These are phyloP conservation scores for Ahaetulla prasina DNA, from an alignment of 2,113 vertebrate genomes.

Conservation along the genomic window DNA sequence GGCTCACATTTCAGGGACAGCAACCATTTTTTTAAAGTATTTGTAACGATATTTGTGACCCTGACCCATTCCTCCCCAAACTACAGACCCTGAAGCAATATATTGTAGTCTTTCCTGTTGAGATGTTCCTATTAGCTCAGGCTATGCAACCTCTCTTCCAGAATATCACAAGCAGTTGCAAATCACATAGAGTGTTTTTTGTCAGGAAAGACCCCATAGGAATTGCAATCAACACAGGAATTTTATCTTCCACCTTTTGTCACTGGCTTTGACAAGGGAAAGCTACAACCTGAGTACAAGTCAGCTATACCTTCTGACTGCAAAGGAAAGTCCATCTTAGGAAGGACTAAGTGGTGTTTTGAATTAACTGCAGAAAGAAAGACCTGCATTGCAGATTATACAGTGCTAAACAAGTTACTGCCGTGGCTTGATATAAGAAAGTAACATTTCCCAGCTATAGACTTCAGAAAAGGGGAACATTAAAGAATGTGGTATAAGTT, in stretches of 20 bases:
- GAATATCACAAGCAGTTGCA: not conserved
- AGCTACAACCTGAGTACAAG: not conserved
- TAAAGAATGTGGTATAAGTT: not conserved
- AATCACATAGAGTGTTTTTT: not conserved
- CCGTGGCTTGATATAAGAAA: not conserved
- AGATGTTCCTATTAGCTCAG: not conserved
- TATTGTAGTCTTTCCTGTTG: not conserved
- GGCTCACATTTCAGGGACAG: not conserved
- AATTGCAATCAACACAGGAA: not conserved
- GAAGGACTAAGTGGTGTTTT: not conserved
- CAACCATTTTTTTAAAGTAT: not conserved
- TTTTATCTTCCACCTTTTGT: constrained; percentile 9
- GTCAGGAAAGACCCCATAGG: not conserved
- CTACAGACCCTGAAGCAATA: not conserved
- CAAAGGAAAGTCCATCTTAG: not conserved
- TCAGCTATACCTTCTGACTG: not conserved
- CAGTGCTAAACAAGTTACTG: not conserved
- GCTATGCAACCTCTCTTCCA: not conserved
- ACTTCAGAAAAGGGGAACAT: not conserved
- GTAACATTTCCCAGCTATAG: not conserved
- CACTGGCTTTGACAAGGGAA: not conserved
- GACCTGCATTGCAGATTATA: not conserved
- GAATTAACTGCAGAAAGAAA: not conserved
- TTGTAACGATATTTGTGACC: not conserved
- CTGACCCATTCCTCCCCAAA: not conserved